Evolutionary conservation across 2,797 vertebrate species (phyloP).

Genomic region (Macroramphosus scolopax): DNA sequence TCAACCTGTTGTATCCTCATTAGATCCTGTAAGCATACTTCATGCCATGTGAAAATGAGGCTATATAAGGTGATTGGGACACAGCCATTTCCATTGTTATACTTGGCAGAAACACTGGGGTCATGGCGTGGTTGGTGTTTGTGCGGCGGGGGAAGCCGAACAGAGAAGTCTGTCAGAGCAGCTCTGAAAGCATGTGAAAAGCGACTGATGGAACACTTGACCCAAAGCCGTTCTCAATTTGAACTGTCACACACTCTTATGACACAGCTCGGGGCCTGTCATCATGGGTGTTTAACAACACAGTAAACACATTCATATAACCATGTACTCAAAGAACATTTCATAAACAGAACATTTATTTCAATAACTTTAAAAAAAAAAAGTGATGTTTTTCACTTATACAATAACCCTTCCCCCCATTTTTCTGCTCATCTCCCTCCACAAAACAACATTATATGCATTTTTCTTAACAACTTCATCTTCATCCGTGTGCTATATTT

Average conservation of each 20-base stretch:
- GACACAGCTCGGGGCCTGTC: conserved; percentile 56
- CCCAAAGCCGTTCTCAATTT: conserved; percentile 49
- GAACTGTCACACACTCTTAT: conserved; percentile 68
- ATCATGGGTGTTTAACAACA: conserved; percentile 38
- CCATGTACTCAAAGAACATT: conserved; percentile 12
- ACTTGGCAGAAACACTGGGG: conserved; percentile 64
- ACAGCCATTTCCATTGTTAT: conserved; percentile 69
- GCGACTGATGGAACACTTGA: conserved; percentile 64
- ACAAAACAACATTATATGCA: conserved; percentile 17
- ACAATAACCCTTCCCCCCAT: neutral
- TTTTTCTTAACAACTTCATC: neutral
- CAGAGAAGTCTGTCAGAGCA: conserved; percentile 68
- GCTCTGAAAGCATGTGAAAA: conserved; percentile 52
- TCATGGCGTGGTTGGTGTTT: conserved; percentile 56
- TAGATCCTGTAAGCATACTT: conserved; percentile 35
- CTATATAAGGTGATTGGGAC: conserved; percentile 73
- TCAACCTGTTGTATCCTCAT: conserved; percentile 12
- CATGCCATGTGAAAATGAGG: conserved; percentile 52
- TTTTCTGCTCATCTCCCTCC: neutral
- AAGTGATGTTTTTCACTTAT: conserved; percentile 17
- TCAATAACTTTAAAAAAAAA: conserved; percentile 50
- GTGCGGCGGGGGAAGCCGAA: conserved; percentile 60
- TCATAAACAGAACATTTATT: conserved; percentile 50
- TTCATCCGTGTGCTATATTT: conserved; percentile 8
- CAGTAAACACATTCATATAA: conserved; percentile 13